Percentiles rank a stretch among this genome's conserved stretches.
Evolutionary conservation across 2,888 invertebrate genomes (phyloP).

Genomic region (Pristionchus arcanus): DNA sequence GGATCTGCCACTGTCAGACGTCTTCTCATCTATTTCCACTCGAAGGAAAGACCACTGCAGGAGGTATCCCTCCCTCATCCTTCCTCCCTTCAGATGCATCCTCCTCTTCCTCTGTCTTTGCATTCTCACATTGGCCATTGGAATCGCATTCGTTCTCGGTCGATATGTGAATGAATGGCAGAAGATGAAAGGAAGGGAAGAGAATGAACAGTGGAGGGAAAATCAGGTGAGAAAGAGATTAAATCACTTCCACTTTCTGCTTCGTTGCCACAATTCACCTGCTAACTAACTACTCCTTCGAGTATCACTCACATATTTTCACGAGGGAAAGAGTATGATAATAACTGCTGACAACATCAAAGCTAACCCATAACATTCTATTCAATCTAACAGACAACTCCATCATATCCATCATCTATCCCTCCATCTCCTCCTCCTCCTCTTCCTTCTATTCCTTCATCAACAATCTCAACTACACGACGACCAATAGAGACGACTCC

Average conservation of each 20-base stretch:
- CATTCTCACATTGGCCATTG: slow-evolving; percentile 39
- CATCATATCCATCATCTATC: background rate
- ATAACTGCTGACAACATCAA: background rate
- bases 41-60: slow-evolving; percentile 51
- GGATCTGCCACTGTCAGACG: background rate
- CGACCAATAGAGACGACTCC: background rate
- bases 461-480: background rate
- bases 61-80: background rate
- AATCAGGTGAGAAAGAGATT: slow-evolving; percentile 6
- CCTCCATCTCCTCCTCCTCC: background rate
- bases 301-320: background rate
- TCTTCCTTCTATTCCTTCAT: background rate
- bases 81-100: slow-evolving; percentile 40
- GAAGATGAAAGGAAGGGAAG: background rate
- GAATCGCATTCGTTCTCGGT: slow-evolving; percentile 50
- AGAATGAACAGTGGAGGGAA: background rate
- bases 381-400: background rate
- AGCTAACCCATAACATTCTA: background rate
- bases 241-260: background rate
- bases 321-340: background rate
- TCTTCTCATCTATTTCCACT: slow-evolving; percentile 49
- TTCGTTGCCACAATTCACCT: background rate
- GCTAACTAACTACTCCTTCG: slow-evolving; percentile 6
- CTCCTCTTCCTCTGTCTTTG: slow-evolving; percentile 51
- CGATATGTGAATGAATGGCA: slow-evolving; percentile 51